Conservation (phyloP, 1,140 invertebrate species). For the Lerema accius region DNA sequence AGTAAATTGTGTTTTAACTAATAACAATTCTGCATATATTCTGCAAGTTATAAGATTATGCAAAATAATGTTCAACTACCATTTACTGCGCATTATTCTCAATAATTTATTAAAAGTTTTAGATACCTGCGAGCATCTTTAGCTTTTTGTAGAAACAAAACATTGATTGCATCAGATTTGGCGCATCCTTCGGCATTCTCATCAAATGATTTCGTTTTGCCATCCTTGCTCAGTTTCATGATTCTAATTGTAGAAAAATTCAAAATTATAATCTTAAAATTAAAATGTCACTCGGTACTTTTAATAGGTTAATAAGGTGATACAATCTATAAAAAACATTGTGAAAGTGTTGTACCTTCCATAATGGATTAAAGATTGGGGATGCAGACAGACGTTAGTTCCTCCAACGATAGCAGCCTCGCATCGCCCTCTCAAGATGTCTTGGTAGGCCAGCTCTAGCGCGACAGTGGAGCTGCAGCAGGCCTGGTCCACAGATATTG, state of each 20-base stretch:
- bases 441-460: constrained; percentile 91
- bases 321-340: no score
- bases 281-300: no score
- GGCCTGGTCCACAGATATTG: constrained; percentile 93
- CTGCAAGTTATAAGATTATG: no score
- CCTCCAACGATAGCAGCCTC: constrained; percentile 95
- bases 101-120: no score
- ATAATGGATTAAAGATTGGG: constrained; percentile 93
- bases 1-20: constrained; percentile 84
- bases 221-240: not conserved
- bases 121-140: not conserved
- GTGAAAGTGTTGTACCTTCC: constrained; percentile 82
- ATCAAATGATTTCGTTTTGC: not conserved
- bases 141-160: not conserved
- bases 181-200: not conserved
- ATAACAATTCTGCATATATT: constrained; percentile 33
- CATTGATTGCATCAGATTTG: not conserved
- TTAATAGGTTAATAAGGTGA: no score
- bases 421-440: constrained; percentile 90
- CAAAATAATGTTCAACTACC: no score
- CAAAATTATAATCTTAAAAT: no score
- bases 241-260: not conserved
- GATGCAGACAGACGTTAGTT: constrained; percentile 92
- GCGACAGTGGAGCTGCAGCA: constrained; percentile 95
- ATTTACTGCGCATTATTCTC: no score